Conservation (phyloP, 1,140 invertebrate genomes). For the Mya arenaria region DNA sequence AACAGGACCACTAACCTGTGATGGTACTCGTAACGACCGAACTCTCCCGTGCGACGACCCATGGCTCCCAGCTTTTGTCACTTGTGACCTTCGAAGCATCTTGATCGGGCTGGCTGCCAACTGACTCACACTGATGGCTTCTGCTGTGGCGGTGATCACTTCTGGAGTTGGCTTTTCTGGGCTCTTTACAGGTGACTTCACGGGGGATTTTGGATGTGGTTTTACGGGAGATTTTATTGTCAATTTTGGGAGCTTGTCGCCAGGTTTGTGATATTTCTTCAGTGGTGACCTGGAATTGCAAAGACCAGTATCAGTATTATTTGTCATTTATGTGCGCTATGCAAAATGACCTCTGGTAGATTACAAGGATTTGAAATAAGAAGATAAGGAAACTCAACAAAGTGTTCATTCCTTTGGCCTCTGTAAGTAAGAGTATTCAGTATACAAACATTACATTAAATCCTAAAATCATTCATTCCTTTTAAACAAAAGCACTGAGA, state of each 20-base stretch:
- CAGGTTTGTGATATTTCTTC: slow-evolving; percentile 36
- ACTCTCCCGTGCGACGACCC: slow-evolving; percentile 32
- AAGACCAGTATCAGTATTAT: too few species aligned
- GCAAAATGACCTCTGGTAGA: too few species aligned
- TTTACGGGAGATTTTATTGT: slow-evolving; percentile 43
- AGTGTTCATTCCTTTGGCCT: too few species aligned
- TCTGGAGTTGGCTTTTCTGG: slow-evolving; percentile 20
- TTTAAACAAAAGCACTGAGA: too few species aligned
- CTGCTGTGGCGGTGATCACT: slow-evolving; percentile 2
- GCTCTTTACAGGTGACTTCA: slow-evolving; percentile 14
- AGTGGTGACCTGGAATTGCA: slow-evolving; percentile 40
- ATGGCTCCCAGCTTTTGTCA: slow-evolving; percentile 14
- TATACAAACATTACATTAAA: too few species aligned
- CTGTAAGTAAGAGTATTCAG: too few species aligned
- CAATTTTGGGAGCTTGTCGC: slow-evolving; percentile 36
- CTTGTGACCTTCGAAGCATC: slow-evolving; percentile 48
- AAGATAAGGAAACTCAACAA: too few species aligned
- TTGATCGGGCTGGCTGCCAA: slow-evolving; percentile 35
- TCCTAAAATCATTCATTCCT: too few species aligned
- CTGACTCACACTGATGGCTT: slow-evolving; percentile 32
- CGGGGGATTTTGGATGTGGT: slow-evolving; percentile 40
- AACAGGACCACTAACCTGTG: slow-evolving; percentile 29
- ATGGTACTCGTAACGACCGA: slow-evolving; percentile 36
- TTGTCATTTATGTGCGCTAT: too few species aligned
- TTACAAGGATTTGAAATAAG: too few species aligned